These are phyloP conservation scores for Perognathus longimembris DNA, from an alignment of 2,113 vertebrate genomes.

Conservation along the genomic window DNA sequence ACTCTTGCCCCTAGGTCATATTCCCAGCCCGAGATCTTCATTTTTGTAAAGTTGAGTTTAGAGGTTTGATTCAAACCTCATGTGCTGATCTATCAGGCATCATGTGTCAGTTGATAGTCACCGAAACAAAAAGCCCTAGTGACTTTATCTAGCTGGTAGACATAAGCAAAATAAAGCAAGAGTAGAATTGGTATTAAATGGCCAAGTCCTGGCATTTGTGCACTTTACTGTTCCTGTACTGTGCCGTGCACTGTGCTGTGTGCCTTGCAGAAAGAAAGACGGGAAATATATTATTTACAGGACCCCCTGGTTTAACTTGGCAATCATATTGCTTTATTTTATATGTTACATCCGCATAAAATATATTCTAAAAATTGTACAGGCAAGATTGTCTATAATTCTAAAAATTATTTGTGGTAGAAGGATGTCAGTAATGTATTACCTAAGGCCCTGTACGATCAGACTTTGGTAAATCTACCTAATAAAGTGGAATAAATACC, in stretches of 20 bases:
- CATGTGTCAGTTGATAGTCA: slow-evolving; percentile 22
- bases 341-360: slow-evolving; percentile 41
- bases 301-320: not conserved
- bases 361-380: not conserved
- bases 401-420: not conserved
- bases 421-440: slow-evolving; percentile 24
- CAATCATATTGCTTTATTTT: not conserved
- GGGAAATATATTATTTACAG: not conserved
- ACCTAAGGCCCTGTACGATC: not conserved
- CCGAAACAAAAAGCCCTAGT: not conserved
- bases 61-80: not conserved
- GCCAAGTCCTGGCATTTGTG: not conserved
- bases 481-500: slow-evolving; percentile 1
- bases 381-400: not conserved
- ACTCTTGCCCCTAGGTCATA: no score
- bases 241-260: not conserved
- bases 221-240: not conserved
- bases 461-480: slow-evolving; percentile 24
- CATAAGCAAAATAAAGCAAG: not conserved
- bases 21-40: not conserved
- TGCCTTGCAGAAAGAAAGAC: not conserved
- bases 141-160: not conserved
- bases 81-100: not conserved
- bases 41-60: slow-evolving; percentile 10
- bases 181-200: slow-evolving; percentile 11